These are phyloP conservation scores for Distichodus sexfasciatus DNA, from an alignment of 2,797 vertebrate species.

Conservation along the genomic window DNA sequence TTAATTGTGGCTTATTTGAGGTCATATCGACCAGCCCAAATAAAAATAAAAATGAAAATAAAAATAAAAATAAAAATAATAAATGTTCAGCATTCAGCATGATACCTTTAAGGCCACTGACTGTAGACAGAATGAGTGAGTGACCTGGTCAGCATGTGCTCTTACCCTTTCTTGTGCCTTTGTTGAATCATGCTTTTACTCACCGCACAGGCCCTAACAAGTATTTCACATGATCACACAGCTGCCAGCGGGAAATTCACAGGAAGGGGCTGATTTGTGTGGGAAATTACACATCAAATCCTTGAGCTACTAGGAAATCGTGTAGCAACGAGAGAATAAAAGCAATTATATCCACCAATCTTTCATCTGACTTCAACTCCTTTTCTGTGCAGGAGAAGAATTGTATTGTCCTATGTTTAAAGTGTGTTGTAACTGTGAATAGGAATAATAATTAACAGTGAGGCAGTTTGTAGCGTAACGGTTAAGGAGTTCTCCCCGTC, in stretches of 20 bases:
- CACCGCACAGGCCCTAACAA: background rate
- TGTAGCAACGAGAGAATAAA: constrained; percentile 2
- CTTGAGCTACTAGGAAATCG: constrained; percentile 20
- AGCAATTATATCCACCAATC: too few species aligned
- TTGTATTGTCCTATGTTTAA: too few species aligned
- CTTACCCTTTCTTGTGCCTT: constrained; percentile 17
- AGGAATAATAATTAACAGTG: background rate
- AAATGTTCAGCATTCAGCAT: background rate
- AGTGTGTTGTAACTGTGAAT: too few species aligned
- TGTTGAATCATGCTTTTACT: constrained; percentile 37
- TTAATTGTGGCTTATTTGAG: too few species aligned
- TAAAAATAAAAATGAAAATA: background rate
- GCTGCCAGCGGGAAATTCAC: constrained; percentile 28
- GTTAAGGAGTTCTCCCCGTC: too few species aligned
- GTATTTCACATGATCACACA: background rate
- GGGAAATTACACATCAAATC: constrained; percentile 28
- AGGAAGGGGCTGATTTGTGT: constrained; percentile 18
- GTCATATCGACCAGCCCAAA: too few species aligned
- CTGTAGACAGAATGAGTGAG: background rate
- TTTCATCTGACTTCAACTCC: too few species aligned
- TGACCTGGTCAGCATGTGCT: constrained; percentile 25
- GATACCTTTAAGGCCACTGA: constrained; percentile 1
- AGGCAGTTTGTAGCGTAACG: too few species aligned
- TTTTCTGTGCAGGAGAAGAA: too few species aligned
- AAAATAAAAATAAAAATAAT: background rate